These are phyloP conservation scores for Mormyrus lacerda DNA, from an alignment of 2,113 vertebrate species.

Conservation along the genomic window DNA sequence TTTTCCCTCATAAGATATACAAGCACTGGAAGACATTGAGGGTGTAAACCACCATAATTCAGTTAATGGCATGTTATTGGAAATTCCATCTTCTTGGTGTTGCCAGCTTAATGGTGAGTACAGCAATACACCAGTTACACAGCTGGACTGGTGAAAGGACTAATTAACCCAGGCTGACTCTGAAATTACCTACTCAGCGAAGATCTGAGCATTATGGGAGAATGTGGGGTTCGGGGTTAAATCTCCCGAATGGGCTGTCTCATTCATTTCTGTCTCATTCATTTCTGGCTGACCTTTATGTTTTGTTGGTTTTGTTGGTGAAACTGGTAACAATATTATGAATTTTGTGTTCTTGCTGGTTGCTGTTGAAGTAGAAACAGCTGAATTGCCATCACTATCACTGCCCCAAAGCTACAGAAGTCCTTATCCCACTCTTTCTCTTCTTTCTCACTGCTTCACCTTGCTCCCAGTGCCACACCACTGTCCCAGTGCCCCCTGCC, in stretches of 20 bases:
- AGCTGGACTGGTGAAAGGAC: background rate
- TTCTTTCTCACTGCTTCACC: background rate
- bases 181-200: background rate
- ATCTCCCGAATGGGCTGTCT: background rate
- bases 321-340: background rate
- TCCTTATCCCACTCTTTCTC: no score
- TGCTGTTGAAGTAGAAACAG: background rate
- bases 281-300: background rate
- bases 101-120: background rate
- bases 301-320: background rate
- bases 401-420: no score
- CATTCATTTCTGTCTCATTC: background rate
- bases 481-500: background rate
- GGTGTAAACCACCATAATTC: background rate
- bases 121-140: background rate
- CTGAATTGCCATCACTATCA: background rate
- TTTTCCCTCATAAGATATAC: background rate
- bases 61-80: background rate
- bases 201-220: background rate
- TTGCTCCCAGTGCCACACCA: no score
- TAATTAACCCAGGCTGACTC: background rate
- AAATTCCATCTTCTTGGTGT: background rate
- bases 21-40: background rate
- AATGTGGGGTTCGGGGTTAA: background rate
- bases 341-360: background rate